Percentiles rank a stretch among this genome's conserved stretches.
Conservation (phyloP, 2,888 invertebrate species). For the Nomada flava region DNA sequence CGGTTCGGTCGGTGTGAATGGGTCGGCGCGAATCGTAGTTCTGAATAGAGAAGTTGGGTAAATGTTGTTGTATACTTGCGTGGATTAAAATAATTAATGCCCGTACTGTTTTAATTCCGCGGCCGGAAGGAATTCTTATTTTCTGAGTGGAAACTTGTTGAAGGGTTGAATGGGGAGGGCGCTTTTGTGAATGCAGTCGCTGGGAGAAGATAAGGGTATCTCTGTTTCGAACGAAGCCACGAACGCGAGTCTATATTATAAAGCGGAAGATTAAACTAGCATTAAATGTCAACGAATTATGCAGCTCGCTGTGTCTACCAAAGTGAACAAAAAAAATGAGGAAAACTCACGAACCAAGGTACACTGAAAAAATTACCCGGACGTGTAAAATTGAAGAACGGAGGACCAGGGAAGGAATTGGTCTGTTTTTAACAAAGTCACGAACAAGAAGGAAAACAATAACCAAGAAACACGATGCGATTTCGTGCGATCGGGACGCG, state of each 20-base stretch:
- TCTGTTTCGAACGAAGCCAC: no score
- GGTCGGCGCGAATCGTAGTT: no score
- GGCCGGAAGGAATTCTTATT: no score
- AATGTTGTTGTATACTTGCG: no score
- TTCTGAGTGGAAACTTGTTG: no score
- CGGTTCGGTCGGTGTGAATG: background rate
- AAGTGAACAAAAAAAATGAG: background rate
- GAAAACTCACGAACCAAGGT: background rate
- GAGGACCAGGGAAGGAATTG: background rate
- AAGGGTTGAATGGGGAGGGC: no score
- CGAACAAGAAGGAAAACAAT: background rate
- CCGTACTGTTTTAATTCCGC: no score
- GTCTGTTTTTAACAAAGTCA: background rate
- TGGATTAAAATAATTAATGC: no score
- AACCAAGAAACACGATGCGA: background rate
- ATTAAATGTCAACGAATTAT: background rate
- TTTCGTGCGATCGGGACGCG: slow-evolving; percentile 8
- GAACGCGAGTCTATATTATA: background rate
- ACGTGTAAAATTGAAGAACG: background rate
- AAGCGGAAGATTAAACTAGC: background rate
- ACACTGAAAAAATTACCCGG: background rate
- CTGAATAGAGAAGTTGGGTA: no score
- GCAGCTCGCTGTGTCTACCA: no score
- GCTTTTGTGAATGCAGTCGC: no score
- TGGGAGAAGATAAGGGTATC: no score